Conservation (phyloP, 2,888 invertebrate species). For the Microdon myrmicae region DNA sequence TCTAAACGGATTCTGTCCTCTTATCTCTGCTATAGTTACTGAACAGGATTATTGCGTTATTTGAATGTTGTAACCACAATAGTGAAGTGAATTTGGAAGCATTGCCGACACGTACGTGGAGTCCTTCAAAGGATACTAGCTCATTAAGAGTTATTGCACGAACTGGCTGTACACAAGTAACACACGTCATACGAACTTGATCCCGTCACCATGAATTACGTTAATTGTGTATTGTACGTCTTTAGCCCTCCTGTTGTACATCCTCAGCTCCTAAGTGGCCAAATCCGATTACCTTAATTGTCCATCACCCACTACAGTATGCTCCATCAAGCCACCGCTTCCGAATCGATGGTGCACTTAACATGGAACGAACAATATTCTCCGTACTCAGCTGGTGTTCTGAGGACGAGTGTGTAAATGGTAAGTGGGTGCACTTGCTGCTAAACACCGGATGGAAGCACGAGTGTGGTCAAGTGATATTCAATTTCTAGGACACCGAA, state of each 20-base stretch:
- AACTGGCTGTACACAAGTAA: too few species aligned
- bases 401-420: slow-evolving; percentile 9
- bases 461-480: slow-evolving; percentile 16
- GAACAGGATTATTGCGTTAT: too few species aligned
- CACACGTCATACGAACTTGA: too few species aligned
- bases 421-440: background rate
- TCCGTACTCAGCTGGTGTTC: slow-evolving; percentile 17
- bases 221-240: slow-evolving; percentile 18
- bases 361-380: background rate
- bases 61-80: too few species aligned
- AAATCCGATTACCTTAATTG: slow-evolving; percentile 30
- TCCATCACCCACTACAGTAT: slow-evolving; percentile 1
- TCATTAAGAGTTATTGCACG: too few species aligned
- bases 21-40: too few species aligned
- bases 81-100: too few species aligned
- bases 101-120: too few species aligned
- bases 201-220: too few species aligned
- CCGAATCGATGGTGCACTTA: too few species aligned
- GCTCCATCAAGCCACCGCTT: background rate
- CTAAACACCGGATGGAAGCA: background rate
- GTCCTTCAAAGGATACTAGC: too few species aligned
- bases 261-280: slow-evolving; percentile 2
- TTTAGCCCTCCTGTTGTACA: background rate
- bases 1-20: too few species aligned
- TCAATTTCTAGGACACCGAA: slow-evolving; percentile 21